Base-by-base conservation (phyloP, 2,888 invertebrate species). In the Cataglyphis rosenhaueri region DNA sequence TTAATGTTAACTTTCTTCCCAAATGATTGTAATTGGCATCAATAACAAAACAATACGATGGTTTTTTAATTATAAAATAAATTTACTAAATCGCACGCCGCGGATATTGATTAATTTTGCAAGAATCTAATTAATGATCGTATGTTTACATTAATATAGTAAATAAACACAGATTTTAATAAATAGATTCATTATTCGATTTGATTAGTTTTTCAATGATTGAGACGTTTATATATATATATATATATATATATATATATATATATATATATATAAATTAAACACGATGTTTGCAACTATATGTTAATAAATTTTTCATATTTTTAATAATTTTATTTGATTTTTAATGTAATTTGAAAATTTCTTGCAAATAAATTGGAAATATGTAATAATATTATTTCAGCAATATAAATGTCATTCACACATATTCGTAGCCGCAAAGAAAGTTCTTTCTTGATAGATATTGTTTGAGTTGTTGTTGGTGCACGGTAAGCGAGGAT, bases 401-500 rank as follows among this genome's bases (percentile, higher is more conserved):
- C 41, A n/a, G 12, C n/a, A 38, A 41, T 57, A 9, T 41, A 66
- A 76, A 12, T 32, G 41, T 10, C 15, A 5, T n/a, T 32, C 61
- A 73, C 83, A 71, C 68, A 84, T 21, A 87, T 87, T 81, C 75
- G 70, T 79, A 87, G 81, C 44, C 59, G 76, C 73, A 52, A n/a
- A 52, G 18, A 48, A 81, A 78, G 35, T n/a, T 84, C 62, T 71
- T 25, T 48, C n/a, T 79, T 25, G 74, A 29, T 78, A 83, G 75
- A 83, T 85, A 88, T 88, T 89, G 89, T 89, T 88, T 86, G 84
- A 86, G 87, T 89, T 86, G 78, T 79, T 85, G 82, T 83, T 83
- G 83, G 76, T 75, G 55, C 66, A 57, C 74, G 85, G 59, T 38
- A 44, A 65, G 82, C 82, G 85, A 86, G 83, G 82, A 82, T 84